Evolutionary conservation across 1,140 invertebrate species (phyloP).

Genomic region (Platorchestia sp.): DNA sequence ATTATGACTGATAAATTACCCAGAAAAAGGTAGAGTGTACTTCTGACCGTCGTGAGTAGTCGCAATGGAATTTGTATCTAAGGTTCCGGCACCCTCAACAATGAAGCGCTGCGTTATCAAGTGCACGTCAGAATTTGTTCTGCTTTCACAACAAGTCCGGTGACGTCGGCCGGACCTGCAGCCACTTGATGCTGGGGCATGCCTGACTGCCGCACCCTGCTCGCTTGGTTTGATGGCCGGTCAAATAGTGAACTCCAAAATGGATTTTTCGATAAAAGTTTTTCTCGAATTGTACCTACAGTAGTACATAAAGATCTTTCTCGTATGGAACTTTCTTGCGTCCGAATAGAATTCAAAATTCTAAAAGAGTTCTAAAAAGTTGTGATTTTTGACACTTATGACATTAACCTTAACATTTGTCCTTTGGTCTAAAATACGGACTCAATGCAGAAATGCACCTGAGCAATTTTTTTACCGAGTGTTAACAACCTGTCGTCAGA

Average conservation of each 20-base stretch:
- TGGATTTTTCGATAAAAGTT: background rate
- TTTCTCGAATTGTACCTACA: background rate
- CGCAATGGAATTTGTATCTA: background rate
- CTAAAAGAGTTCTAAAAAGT: too few species aligned
- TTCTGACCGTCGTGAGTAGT: background rate
- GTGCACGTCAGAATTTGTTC: too few species aligned
- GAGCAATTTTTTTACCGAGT: too few species aligned
- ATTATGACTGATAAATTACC: background rate
- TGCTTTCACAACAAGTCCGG: too few species aligned
- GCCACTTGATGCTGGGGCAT: background rate
- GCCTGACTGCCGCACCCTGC: background rate
- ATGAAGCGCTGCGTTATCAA: background rate
- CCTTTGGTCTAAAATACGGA: background rate
- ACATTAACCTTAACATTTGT: background rate
- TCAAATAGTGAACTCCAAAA: background rate
- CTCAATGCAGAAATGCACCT: too few species aligned
- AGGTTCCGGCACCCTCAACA: background rate
- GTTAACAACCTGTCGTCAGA: too few species aligned
- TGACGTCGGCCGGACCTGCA: background rate
- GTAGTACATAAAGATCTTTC: background rate
- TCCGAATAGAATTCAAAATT: background rate
- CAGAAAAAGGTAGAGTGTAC: background rate
- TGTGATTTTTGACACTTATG: background rate
- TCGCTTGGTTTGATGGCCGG: background rate
- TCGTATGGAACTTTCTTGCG: background rate